Base-by-base conservation (phyloP, 2,797 vertebrate genomes). In the Enteromius viviparus region DNA sequence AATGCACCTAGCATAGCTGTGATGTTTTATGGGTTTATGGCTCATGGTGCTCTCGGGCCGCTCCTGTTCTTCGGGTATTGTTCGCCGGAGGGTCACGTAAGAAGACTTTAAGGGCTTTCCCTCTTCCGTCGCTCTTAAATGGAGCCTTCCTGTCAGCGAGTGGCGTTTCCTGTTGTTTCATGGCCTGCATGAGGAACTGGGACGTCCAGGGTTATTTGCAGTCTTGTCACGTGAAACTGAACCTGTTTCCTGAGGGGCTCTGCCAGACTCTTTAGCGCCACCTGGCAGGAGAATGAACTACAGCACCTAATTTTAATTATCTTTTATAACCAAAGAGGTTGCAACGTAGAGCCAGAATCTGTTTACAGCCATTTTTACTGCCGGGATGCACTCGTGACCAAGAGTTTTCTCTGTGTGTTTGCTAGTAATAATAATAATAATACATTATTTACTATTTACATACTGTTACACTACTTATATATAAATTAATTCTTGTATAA, bases 81-180 rank as follows among this genome's bases (percentile, higher is more conserved):
- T 83, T 78, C 40, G 1, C 23, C 34, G 51, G 37, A 49, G 68
- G 68, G 80, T 85, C 74, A 66, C 26, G 3, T 19, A 66, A 74
- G 80, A 76, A 47, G 80, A 68, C 69, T 82, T 72, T 45, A 49
- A 70, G 78, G 51, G 53, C 9, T 80, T 51, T 78, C 65, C 66
- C 15, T 19, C 68, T 81, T 81, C 69, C 55, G 26, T 19, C 12
- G 6, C 19, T 68, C 40, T 70, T 77, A 45, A 58, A 29, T 3
- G 7, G 40, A 83, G 74, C 11, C 81, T 78, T 85, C 84, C 84
- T 75, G 80, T 74, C 58, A 58, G 14, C 29, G 40, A 66, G 11
- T 19, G 7, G 60, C 55, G 32, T 29, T 85, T 85, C 80, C 84
- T 85, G 84, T 85, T 78, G 75, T 71, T 85, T 53, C 37, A 15